phyloP scores from a whole-genome alignment of 2,888 invertebrate genomes.

The Himalopsyche anomala region DNA sequence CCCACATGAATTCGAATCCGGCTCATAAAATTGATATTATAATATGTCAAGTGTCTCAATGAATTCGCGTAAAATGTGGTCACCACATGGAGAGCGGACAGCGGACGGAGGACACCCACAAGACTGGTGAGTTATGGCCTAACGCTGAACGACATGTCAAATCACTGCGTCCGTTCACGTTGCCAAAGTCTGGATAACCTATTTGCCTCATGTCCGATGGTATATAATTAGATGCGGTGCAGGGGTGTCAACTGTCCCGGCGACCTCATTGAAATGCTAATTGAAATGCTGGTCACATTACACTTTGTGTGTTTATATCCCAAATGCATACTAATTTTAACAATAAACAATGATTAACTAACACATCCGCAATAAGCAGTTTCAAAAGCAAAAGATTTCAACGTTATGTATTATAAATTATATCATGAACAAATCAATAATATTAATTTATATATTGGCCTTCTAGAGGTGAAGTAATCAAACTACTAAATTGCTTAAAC shows the following conservation, averaged over 20 bases:
- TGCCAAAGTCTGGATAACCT: conserved; percentile 58
- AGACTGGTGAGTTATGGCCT: conserved; percentile 20
- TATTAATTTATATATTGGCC: too few species aligned
- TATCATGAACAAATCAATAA: too few species aligned
- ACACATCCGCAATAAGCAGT: neutral
- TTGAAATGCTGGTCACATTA: conserved; percentile 6
- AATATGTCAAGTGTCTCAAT: conserved; percentile 20
- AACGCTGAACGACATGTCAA: conserved; percentile 46
- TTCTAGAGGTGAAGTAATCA: too few species aligned
- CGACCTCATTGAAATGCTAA: conserved; percentile 27
- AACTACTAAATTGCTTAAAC: too few species aligned
- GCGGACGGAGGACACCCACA: conserved; percentile 19
- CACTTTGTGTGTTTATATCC: neutral
- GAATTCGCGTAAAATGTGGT: neutral
- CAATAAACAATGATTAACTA: neutral
- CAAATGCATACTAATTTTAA: neutral
- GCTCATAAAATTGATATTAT: neutral
- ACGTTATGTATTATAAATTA: too few species aligned
- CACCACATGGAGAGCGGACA: neutral
- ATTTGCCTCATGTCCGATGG: conserved; percentile 35
- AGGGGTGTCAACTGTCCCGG: conserved; percentile 35
- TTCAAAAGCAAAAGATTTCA: too few species aligned
- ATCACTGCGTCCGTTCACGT: conserved; percentile 44
- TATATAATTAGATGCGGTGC: conserved; percentile 49
- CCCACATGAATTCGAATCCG: neutral